Percentiles rank a stretch among this genome's conserved stretches.
Conservation (phyloP, 2,888 invertebrate genomes). For the Syritta pipiens region DNA sequence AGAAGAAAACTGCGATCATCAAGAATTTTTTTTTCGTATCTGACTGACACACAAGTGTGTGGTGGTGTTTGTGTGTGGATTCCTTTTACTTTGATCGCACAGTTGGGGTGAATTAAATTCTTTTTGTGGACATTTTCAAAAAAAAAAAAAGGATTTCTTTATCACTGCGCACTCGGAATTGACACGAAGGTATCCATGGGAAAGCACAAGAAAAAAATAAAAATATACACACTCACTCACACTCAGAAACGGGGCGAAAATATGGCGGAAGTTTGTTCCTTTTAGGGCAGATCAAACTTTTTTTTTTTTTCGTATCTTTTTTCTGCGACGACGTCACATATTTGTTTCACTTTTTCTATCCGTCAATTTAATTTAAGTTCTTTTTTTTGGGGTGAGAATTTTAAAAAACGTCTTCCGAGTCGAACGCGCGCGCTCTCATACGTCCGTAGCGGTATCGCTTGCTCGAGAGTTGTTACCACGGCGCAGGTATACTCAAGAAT, state of each 20-base stretch:
- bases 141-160: too few species aligned
- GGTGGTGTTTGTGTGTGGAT: slow-evolving; percentile 56
- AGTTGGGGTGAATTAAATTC: slow-evolving; percentile 38
- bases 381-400: neutral
- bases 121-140: slow-evolving; percentile 53
- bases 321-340: slow-evolving; percentile 15
- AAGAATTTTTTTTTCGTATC: slow-evolving; percentile 40
- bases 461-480: slow-evolving; percentile 68
- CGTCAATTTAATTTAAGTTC: slow-evolving; percentile 11
- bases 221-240: too few species aligned
- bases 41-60: neutral
- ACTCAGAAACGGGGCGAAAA: slow-evolving; percentile 18
- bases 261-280: slow-evolving; percentile 67
- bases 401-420: slow-evolving; percentile 37
- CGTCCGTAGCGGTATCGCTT: slow-evolving; percentile 46
- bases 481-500: slow-evolving; percentile 69
- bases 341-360: slow-evolving; percentile 4
- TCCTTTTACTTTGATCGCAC: slow-evolving; percentile 68
- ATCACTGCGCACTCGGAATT: neutral
- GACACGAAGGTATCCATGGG: too few species aligned
- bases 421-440: slow-evolving; percentile 52
- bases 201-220: too few species aligned
- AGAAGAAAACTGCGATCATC: slow-evolving; percentile 45
- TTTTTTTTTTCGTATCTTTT: slow-evolving; percentile 12
- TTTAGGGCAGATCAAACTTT: slow-evolving; percentile 57